Base-by-base conservation (phyloP, 2,797 vertebrate genomes). In the Sebastes taczanowskii region DNA sequence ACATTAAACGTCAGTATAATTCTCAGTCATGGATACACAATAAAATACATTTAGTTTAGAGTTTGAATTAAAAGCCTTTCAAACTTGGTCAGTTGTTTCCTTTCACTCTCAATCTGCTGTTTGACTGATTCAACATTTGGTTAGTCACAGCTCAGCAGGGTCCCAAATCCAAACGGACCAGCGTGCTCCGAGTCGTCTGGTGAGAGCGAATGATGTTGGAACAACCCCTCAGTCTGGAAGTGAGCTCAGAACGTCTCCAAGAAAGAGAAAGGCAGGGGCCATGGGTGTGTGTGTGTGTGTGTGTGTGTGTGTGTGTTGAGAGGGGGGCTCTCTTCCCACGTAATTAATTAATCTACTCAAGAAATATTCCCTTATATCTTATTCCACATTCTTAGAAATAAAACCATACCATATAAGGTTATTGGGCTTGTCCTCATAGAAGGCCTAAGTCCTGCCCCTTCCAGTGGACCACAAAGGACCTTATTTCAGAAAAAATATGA, bases 81-180 rank as follows among this genome's bases (percentile, higher is more conserved):
- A 77, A 3, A 61, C 42, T 42, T 42, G 2, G 42, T 58, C 62
- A 30, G 38, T 62, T 69, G 69, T 3, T 10, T 63, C 46, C 25
- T 81, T 71, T 80, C 67, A 27, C 23, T 34, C 59, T 30, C 6
- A 60, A 9, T 34, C 46, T 34, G 8, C 27, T 49, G 75, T 81
- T 81, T 83, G 53, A 72, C 49, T 38, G 30, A 80, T 83, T 83
- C 71, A 86, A 56, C 65, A 22, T 81, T 77, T 62, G 75, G 34
- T 83, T 86, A 68, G 77, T 81, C 78, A 85, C 83, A 74, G 85
- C 88, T 88, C 84, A 60, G 89, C 59, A 58, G 80, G 73, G 66
- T 38, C 52, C 1, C 14, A 2, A 64, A 80, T 82, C 76, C 79
- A 55, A 67, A 68, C 34, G 4, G 66, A 52, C 42, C 68, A 30